Evolutionary conservation across 1,140 invertebrate species (phyloP), one percentile per base, ranked within the genome.

Genomic region (Drosophila melanogaster): DNA sequence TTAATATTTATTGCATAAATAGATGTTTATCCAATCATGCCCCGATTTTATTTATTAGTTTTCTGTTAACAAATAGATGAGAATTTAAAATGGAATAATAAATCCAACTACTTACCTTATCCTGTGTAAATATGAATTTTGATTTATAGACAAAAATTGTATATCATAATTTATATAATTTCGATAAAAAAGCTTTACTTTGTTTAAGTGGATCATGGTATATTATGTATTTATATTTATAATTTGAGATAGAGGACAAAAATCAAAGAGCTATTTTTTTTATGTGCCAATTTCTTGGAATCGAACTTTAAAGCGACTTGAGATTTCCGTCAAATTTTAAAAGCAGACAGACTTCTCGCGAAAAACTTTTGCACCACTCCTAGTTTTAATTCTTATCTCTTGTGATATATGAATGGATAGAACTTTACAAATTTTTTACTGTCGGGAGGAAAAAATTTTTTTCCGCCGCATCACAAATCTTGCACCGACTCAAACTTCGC

Each of bases 391-490:
- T 81, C 57, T 62, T 81, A 72, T 77, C 73, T 73, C 22, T 5
- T 46, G 19, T 54, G 61, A 67, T 50, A 40, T 59, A 44, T 78
- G 72, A 66, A 81, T 81, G 60, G 79, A 62, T 83, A 64, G 77
- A 84, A 84, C 81, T 84, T 84, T 77, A 62, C 51, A 60, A 77
- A 80, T 85, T 80, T 85, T 40, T 30, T 58, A 74, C 44, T 15
- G 43, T 37, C 53, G 30, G 33, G 15, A 55, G 54, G 70, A 24
- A 54, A 41, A 87, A 86, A 64, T 77, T 77, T 54, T 53, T 73
- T 35, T 72, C 64, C 61, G 37, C 49, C 43, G 40, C 61, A 51
- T 38, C 44, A 41, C 47, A 69, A 69, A 69, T 54, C 65, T 69
- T 54, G 22, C 69, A 47, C 66, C 64, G 64, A 79, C 51, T 54